phyloP scores from a whole-genome alignment of 2,113 vertebrate genomes.

The Rhinichthys klamathensis region DNA sequence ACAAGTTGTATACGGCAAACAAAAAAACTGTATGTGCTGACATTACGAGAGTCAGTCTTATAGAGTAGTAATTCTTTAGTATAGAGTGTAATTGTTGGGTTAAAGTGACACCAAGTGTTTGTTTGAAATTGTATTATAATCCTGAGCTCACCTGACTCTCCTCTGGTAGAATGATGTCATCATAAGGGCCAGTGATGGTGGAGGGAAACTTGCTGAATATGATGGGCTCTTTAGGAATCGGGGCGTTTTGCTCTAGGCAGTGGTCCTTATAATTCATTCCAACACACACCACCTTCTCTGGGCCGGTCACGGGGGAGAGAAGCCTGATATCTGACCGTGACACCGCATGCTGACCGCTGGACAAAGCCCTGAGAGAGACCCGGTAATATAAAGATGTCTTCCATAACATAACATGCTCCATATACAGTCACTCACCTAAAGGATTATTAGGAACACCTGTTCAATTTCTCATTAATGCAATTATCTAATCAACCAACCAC shows the following conservation, averaged over 20 bases:
- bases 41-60: background rate
- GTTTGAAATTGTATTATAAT: no score
- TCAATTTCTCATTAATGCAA: no score
- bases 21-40: background rate
- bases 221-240: slow-evolving; percentile 85
- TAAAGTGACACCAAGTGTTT: background rate
- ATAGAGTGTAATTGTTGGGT: background rate
- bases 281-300: slow-evolving; percentile 92
- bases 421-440: no score
- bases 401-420: background rate
- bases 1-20: background rate
- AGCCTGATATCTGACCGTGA: slow-evolving; percentile 69
- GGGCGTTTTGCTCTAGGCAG: slow-evolving; percentile 86
- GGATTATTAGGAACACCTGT: no score
- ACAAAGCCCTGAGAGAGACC: slow-evolving; percentile 75
- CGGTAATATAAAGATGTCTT: background rate
- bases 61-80: background rate
- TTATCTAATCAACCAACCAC: no score
- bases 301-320: slow-evolving; percentile 82
- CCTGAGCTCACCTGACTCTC: slow-evolving; percentile 79
- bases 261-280: slow-evolving; percentile 95
- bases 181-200: slow-evolving; percentile 85
- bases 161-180: slow-evolving; percentile 80
- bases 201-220: slow-evolving; percentile 97
- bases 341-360: slow-evolving; percentile 72